A percentile compares a stretch with the other conserved stretches of the same genome.
These are phyloP conservation scores for Mystacornis crossleyi DNA, from an alignment of 2,113 vertebrate species.

Conservation along the genomic window DNA sequence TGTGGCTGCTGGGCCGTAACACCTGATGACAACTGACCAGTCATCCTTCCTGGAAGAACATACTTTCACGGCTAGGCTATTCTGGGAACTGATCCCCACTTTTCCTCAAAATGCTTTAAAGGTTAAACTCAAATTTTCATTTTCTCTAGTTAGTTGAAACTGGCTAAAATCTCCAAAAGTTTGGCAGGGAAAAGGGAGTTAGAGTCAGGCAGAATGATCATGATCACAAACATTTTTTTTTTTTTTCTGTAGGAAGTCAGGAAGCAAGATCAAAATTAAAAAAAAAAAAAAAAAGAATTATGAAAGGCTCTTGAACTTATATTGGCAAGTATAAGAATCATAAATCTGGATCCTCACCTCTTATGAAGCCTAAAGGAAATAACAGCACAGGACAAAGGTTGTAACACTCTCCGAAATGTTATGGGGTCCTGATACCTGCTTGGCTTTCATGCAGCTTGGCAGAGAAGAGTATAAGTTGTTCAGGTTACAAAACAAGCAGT, in stretches of 20 bases:
- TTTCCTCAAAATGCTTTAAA: neutral
- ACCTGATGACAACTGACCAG: neutral
- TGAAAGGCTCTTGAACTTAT: neutral
- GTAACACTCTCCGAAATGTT: neutral
- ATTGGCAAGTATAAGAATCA: neutral
- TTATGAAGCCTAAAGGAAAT: neutral
- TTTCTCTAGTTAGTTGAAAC: neutral
- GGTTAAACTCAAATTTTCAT: neutral
- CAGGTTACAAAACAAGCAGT: slow-evolving; percentile 18
- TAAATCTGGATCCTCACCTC: neutral
- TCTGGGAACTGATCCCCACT: rapidly evolving
- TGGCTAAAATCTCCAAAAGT: neutral
- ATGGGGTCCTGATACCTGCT: neutral
- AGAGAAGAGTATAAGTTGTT: neutral
- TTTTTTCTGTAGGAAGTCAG: neutral
- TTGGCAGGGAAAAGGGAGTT: neutral
- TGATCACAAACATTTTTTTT: neutral
- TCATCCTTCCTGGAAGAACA: neutral
- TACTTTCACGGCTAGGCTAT: neutral
- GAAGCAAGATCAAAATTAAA: neutral
- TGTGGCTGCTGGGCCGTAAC: neutral
- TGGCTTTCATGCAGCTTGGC: neutral
- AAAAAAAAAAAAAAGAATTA: neutral
- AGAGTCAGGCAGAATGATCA: neutral
- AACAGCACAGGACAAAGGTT: neutral